These are phyloP conservation scores for Drosophila orena DNA, from an alignment of 1,140 invertebrate species.

Conservation along the genomic window DNA sequence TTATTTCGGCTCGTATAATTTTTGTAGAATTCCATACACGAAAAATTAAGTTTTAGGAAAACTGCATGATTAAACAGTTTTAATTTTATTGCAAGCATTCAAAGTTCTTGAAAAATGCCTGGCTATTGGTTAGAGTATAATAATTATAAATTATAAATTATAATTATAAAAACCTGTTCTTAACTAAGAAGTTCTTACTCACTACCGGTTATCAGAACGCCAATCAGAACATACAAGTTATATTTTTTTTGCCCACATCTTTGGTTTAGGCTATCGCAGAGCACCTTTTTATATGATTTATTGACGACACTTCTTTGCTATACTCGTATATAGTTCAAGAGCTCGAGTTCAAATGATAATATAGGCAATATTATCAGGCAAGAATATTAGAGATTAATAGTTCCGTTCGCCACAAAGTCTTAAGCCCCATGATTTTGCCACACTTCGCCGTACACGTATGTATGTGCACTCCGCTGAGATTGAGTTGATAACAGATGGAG, in stretches of 20 bases:
- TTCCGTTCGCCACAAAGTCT: conserved; percentile 27
- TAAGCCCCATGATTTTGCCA: conserved; percentile 27
- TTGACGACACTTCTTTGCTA: conserved; percentile 4
- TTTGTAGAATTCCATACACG: neutral
- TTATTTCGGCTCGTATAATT: neutral
- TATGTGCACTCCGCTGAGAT: conserved; percentile 30
- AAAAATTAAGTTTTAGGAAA: too few relatives aligned
- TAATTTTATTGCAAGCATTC: too few relatives aligned
- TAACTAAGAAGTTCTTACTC: neutral
- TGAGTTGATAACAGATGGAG: conserved; percentile 19
- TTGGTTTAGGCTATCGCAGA: conserved; percentile 20
- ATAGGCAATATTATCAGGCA: conserved; percentile 36
- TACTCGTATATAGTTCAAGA: conserved; percentile 43
- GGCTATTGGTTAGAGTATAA: too few relatives aligned
- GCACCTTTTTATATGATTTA: conserved; percentile 14
- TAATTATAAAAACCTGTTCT: too few relatives aligned
- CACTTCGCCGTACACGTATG: conserved; percentile 20
- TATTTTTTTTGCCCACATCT: conserved; percentile 3
- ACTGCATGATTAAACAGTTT: too few relatives aligned
- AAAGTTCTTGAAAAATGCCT: too few relatives aligned
- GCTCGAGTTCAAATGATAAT: conserved; percentile 40
- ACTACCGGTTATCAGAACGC: conserved; percentile 9
- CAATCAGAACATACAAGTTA: conserved; percentile 7
- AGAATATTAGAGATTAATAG: conserved; percentile 31
- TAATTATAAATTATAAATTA: too few relatives aligned